Evolutionary conservation across 2,113 vertebrate species (phyloP), one percentile per base, ranked within the genome.

Genomic region (Nerophis lumbriciformis): DNA sequence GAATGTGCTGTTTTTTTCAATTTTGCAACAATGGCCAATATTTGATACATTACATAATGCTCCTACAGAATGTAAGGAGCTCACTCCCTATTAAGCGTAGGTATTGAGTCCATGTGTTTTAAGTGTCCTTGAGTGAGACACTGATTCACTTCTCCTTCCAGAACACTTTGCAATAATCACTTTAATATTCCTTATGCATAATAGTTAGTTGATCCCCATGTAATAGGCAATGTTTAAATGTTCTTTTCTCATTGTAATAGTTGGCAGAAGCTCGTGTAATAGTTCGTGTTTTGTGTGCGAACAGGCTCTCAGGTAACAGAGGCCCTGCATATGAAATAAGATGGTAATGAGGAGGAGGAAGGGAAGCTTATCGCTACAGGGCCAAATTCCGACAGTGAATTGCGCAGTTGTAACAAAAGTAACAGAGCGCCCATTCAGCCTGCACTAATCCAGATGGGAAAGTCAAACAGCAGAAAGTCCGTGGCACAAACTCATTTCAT

Each of bases 381-480:
- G 79, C 79, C 83, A 86, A 88, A 88, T 90, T 88, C 82, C 87
- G 77, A 89, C 87, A 88, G 87, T 88, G 85, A 88, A 91, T 91
- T 88, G 88, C 87, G 88, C 83, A 82, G 88, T 86, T 81, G 84
- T 90, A 88, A 91, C 89, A 91, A 92, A 90, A 91, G 90, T 90
- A 91, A 91, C 90, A 90, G 89, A 88, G 87, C 86, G 82, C 89
- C 89, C 87, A 91, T 91, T 91, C 91, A 91, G 85, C 88, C 91
- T 90, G 88, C 88, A 92, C 90, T 91, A 91, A 92, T 91, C 90
- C 91, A 92, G 89, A 92, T 92, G 88, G 87, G 86, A 92, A 91
- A 92, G 90, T 92, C 91, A 91, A 92, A 92, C 87, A 92, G 90
- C 91, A 91, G 89, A 92, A 92, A 92, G 88, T 92, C 89, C 87